phyloP scores from a whole-genome alignment of 2,113 vertebrate species.

The Trogon surrucura region DNA sequence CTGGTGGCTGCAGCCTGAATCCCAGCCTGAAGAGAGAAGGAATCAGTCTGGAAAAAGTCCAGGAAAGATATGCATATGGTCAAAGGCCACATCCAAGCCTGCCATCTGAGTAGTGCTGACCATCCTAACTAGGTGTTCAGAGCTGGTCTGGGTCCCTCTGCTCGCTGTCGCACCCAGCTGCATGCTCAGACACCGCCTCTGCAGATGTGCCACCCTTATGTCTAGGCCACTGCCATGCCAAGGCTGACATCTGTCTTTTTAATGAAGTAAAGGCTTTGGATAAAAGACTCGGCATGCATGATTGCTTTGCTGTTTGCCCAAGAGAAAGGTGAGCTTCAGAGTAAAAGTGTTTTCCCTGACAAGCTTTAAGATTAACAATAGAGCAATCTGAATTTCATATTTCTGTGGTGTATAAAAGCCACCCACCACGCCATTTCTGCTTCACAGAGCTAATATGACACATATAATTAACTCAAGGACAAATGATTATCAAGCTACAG shows the following conservation, averaged over 20 bases:
- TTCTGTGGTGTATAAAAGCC: neutral
- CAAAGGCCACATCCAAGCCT: neutral
- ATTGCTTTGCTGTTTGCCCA: neutral
- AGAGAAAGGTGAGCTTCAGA: neutral
- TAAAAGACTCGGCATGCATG: neutral
- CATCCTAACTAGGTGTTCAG: neutral
- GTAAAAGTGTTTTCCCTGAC: neutral
- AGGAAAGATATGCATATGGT: neutral
- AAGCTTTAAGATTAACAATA: neutral
- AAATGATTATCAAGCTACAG: conserved; percentile 27
- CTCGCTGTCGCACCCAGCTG: neutral
- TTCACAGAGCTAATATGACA: conserved; percentile 11
- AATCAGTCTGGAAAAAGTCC: neutral
- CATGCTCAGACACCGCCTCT: neutral
- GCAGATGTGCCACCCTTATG: neutral
- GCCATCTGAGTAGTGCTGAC: neutral
- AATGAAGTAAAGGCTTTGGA: neutral
- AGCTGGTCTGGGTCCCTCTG: neutral
- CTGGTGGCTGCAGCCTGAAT: neutral
- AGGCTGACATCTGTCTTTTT: neutral
- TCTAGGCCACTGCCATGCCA: neutral
- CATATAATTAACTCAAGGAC: conserved; percentile 36
- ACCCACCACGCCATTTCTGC: neutral
- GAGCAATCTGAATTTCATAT: neutral
- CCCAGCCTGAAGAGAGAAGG: neutral